phyloP scores from a whole-genome alignment of 2,113 vertebrate genomes.

The Hippocampus mohnikei region DNA sequence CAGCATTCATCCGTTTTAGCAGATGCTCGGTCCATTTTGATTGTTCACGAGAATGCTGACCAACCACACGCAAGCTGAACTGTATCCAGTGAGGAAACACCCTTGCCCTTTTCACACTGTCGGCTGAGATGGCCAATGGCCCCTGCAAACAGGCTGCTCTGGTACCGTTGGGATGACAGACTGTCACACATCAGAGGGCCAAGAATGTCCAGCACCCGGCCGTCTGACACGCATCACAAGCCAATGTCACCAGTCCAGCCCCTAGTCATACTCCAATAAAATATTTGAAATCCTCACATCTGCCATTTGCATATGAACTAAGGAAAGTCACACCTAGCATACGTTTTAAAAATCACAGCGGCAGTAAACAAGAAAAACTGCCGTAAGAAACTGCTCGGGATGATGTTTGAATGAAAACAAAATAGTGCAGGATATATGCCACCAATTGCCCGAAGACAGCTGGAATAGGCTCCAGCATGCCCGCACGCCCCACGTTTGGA shows the following conservation, averaged over 20 bases:
- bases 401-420: too few relatives aligned
- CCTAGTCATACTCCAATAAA: constrained; percentile 39
- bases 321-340: not conserved
- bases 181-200: constrained; percentile 15
- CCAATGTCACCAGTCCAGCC: constrained; percentile 22
- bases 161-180: constrained; percentile 11
- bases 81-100: not conserved
- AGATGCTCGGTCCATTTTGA: too few relatives aligned
- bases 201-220: constrained; percentile 4
- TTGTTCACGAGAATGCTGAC: too few relatives aligned
- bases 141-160: not conserved
- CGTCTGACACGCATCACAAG: constrained; percentile 25
- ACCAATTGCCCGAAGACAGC: too few relatives aligned
- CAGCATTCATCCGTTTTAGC: too few relatives aligned
- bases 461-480: too few relatives aligned
- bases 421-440: too few relatives aligned
- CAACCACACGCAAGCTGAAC: too few relatives aligned
- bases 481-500: too few relatives aligned
- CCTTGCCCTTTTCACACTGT: not conserved
- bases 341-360: constrained; percentile 13
- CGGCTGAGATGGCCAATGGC: not conserved
- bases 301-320: constrained; percentile 22
- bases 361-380: too few relatives aligned
- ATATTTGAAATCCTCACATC: constrained; percentile 22
- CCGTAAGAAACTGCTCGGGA: too few relatives aligned